These are phyloP conservation scores for Monopterus albus DNA, from an alignment of 2,113 vertebrate genomes.

Conservation along the genomic window DNA sequence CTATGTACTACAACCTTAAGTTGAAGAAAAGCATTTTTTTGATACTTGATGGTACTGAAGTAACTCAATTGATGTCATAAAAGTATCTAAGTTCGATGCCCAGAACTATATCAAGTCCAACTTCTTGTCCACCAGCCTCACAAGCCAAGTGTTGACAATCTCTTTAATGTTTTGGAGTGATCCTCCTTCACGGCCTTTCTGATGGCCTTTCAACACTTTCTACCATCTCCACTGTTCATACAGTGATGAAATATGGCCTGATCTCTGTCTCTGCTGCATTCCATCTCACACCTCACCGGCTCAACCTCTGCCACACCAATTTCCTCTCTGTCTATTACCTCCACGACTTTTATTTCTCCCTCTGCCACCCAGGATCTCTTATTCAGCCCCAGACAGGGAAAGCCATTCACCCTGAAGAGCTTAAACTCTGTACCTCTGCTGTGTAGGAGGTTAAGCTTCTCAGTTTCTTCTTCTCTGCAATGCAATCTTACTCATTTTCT, in stretches of 20 bases:
- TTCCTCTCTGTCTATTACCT: conserved; percentile 17
- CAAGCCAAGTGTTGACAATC: conserved; percentile 45
- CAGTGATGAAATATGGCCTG: conserved; percentile 55
- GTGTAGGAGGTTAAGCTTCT: conserved; percentile 52
- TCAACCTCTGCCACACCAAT: conserved; percentile 38
- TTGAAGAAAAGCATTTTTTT: no score
- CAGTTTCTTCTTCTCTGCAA: conserved; percentile 34
- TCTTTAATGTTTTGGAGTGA: conserved; percentile 9
- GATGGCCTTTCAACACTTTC: conserved; percentile 18
- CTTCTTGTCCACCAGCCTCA: background rate
- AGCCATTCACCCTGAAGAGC: conserved; percentile 27
- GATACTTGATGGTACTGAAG: no score
- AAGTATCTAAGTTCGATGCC: no score
- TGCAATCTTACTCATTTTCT: conserved; percentile 45
- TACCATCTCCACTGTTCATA: conserved; percentile 23
- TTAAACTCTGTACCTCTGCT: conserved; percentile 7
- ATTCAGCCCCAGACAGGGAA: conserved; percentile 31
- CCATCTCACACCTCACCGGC: conserved; percentile 22
- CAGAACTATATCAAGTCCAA: background rate
- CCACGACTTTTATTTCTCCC: background rate
- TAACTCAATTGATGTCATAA: no score
- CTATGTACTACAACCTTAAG: no score
- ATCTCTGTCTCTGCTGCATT: conserved; percentile 37
- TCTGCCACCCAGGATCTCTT: conserved; percentile 9
- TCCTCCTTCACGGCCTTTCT: conserved; percentile 11